These are phyloP conservation scores for Conchocele bisecta DNA, from an alignment of 2,888 invertebrate genomes.

Conservation along the genomic window DNA sequence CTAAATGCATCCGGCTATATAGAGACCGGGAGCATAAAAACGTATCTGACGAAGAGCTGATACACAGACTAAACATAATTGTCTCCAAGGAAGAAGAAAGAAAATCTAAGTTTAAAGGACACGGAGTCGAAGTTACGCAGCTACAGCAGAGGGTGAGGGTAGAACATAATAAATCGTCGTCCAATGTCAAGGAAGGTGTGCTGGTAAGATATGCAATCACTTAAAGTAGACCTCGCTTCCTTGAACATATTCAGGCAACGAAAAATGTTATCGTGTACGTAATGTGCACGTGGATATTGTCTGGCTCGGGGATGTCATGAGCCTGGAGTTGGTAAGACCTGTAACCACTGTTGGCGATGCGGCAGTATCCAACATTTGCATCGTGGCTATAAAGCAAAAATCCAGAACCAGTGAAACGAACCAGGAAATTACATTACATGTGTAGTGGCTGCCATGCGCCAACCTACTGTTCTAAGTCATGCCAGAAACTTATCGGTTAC, in stretches of 20 bases:
- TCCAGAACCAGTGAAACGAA: constrained; percentile 1
- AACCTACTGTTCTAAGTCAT: neutral
- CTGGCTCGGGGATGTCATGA: no score
- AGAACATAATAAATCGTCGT: no score
- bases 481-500: neutral
- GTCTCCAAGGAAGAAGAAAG: constrained; percentile 14
- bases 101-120: neutral
- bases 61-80: neutral
- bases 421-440: neutral
- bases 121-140: no score
- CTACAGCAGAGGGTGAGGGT: no score
- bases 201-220: no score
- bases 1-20: no score
- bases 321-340: neutral
- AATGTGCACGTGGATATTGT: neutral
- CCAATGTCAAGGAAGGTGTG: no score
- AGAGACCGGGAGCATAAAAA: no score
- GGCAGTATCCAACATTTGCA: constrained; percentile 20
- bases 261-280: neutral
- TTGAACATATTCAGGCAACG: neutral
- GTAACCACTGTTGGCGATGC: constrained; percentile 32
- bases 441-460: neutral
- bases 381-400: constrained; percentile 4
- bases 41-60: constrained; percentile 11
- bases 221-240: neutral